Percentiles rank a stretch among this genome's conserved stretches.
phyloP scores from a whole-genome alignment of 2,113 vertebrate genomes.

The Chaetodon auriga region DNA sequence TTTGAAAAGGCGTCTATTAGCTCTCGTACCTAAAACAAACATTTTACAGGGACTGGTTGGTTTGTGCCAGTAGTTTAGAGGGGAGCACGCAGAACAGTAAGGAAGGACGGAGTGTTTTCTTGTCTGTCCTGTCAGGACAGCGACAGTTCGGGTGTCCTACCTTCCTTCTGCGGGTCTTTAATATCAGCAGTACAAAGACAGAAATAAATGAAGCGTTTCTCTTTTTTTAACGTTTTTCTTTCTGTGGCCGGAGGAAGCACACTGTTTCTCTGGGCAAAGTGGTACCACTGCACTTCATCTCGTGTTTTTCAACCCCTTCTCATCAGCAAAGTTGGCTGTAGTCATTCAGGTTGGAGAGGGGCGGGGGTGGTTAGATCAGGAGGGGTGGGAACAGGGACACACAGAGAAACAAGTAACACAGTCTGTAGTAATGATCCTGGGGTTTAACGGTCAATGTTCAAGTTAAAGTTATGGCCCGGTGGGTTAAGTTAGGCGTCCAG shows the following conservation, averaged over 20 bases:
- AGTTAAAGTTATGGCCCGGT: constrained; percentile 52
- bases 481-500: constrained; percentile 32
- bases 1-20: constrained; percentile 76
- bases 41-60: constrained; percentile 39
- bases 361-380: constrained; percentile 48
- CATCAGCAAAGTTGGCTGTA: constrained; percentile 60
- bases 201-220: constrained; percentile 78
- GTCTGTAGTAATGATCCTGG: constrained; percentile 56
- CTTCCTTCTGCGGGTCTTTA: constrained; percentile 73
- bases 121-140: constrained; percentile 74
- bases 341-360: constrained; percentile 37
- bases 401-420: constrained; percentile 29
- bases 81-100: constrained; percentile 64
- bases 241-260: constrained; percentile 67
- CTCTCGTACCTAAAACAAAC: constrained; percentile 84
- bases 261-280: constrained; percentile 40
- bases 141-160: constrained; percentile 59
- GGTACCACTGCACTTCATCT: constrained; percentile 75
- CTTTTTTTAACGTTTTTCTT: constrained; percentile 25
- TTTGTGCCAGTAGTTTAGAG: constrained; percentile 83
- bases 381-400: constrained; percentile 34
- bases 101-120: constrained; percentile 81
- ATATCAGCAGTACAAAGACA: constrained; percentile 93
- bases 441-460: constrained; percentile 63
- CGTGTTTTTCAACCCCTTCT: constrained; percentile 54